A percentile compares a stretch with the other conserved stretches of the same genome.
Evolutionary conservation across 2,888 invertebrate species (phyloP).

Genomic region (Yponomeuta sedellus): DNA sequence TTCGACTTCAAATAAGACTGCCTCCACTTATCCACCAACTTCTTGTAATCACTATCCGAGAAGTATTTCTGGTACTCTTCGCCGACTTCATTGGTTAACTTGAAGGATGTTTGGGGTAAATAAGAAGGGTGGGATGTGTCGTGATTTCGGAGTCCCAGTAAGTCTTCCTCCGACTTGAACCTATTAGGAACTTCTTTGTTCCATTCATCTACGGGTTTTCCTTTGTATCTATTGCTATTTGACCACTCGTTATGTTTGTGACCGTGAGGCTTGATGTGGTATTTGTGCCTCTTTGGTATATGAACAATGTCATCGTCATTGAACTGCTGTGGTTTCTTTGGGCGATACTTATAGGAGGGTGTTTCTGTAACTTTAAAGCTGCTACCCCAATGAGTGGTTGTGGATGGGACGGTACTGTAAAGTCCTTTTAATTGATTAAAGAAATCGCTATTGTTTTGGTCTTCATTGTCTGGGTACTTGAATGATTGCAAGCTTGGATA

Average conservation of each 20-base stretch:
- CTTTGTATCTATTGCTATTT: slow-evolving; percentile 34
- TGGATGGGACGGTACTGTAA: slow-evolving; percentile 40
- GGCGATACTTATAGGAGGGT: slow-evolving; percentile 41
- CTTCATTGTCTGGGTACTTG: slow-evolving; percentile 20
- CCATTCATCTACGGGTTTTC: slow-evolving; percentile 45
- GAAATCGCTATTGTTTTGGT: slow-evolving; percentile 41
- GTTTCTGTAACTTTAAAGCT: slow-evolving; percentile 49
- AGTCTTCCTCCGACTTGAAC: slow-evolving; percentile 66
- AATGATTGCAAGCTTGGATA: slow-evolving; percentile 32
- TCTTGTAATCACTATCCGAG: slow-evolving; percentile 53
- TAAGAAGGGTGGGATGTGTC: slow-evolving; percentile 59
- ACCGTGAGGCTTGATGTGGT: slow-evolving; percentile 34
- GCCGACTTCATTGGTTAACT: slow-evolving; percentile 36
- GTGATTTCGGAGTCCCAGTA: slow-evolving; percentile 59
- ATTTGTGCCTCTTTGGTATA: slow-evolving; percentile 48
- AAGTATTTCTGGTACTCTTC: slow-evolving; percentile 22
- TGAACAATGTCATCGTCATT: slow-evolving; percentile 46
- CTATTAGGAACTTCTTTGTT: slow-evolving; percentile 43
- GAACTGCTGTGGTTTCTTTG: slow-evolving; percentile 26
- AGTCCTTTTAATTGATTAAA: slow-evolving; percentile 47
- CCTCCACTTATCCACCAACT: slow-evolving; percentile 60
- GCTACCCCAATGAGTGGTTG: slow-evolving; percentile 52
- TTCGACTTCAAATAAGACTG: slow-evolving; percentile 62
- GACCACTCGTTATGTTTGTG: slow-evolving; percentile 43
- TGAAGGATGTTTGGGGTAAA: slow-evolving; percentile 40